Evolutionary conservation across 2,888 invertebrate genomes (phyloP), one percentile per base, ranked within the genome.

Genomic region (Bhutanitis thaidina): DNA sequence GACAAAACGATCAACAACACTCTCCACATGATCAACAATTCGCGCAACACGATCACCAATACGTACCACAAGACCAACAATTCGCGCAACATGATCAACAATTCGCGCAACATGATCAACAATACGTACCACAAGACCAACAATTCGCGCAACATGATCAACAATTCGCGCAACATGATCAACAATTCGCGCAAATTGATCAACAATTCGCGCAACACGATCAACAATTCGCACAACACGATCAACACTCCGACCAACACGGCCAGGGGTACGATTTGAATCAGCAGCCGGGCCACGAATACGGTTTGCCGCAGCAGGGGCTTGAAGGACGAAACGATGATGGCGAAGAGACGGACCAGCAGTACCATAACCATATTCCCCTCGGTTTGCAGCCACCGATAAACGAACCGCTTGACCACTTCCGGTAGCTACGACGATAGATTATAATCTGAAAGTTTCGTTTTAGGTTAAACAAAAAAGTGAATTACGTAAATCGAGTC

Each of bases 351-450:
- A 70, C 64, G 10, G 69, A 62, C 29, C 79, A 80, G 56, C 67
- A 69, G 41, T 90, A 65, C 60, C 84, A 82, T 59, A 87, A 89
- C 58, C 90, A 89, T 65, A 87, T 90, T 53, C 89, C 90, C 0
- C 68, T 85, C 12, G 81, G 79, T 7, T 72, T 87, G 27, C 87
- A 88, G 66, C 81, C 77, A n/a, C 89, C 89, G 3, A 72, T 86
- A 32, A 83, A 88, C 58, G 72, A 85, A 30, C 84, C 88, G 4
- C 74, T 85, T n/a, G 89, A 88, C 37, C 74, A 87, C 59, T 89
- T 89, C 69, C 77, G 74, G 60, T 88, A 83, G 67, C 58, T 36
- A 54, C 25, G 36, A n/a, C 39, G 43, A 43, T 46, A 40, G 43
- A 35, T 40, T 49, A 34, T 30, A 36, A 45, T 20, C 20, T 27